Base-by-base conservation (phyloP, 2,888 invertebrate genomes). In the Leptinotarsa peninsularis region DNA sequence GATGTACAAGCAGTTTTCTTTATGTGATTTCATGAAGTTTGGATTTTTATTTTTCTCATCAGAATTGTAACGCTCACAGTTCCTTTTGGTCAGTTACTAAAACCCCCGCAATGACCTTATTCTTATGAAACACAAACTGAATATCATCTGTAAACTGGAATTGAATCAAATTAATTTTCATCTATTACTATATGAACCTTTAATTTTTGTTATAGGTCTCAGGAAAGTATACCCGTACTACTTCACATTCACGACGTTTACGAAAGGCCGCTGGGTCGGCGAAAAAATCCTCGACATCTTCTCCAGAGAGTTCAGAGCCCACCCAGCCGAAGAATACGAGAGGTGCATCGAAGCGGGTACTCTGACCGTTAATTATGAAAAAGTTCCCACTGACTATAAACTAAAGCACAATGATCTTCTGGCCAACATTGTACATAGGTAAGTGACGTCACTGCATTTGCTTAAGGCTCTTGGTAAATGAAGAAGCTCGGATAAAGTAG, bases 221-320 rank as follows among this genome's bases (percentile, higher is more conserved):
- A 91, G 98, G 82, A 98, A 98, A 91, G 98, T 98, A 3, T 97
- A 97, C 88, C 98, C 98, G 0, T 98, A 98, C 90, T 96, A 96
- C 89, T 98, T 97, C 90, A 97, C 96, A 77, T 98, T 98, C 90
- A 96, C 96, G 78, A 97, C 98, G 56, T 98, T 96, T 90, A 97
- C 97, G 78, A 98, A 98, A 90, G 97, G 97, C 13, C 92, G 98
- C 84, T 98, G 98, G 98, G 96, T 97, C 4, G 98, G 97, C 4
- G 96, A 96, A 88, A 94, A 94, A 87, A 95, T 98, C 82, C 90
- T 96, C 81, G 97, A 98, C 85, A 96, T 98, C 27, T 98, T 98
- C 89, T 94, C 95, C 13, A 91, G 95, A 74, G 98, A 98, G 89
- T 98, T 98, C 88, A 91, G 97, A 58, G 96, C 96, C n/a, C 96